phyloP scores from a whole-genome alignment of 2,888 invertebrate genomes.

The Elysia crispata region DNA sequence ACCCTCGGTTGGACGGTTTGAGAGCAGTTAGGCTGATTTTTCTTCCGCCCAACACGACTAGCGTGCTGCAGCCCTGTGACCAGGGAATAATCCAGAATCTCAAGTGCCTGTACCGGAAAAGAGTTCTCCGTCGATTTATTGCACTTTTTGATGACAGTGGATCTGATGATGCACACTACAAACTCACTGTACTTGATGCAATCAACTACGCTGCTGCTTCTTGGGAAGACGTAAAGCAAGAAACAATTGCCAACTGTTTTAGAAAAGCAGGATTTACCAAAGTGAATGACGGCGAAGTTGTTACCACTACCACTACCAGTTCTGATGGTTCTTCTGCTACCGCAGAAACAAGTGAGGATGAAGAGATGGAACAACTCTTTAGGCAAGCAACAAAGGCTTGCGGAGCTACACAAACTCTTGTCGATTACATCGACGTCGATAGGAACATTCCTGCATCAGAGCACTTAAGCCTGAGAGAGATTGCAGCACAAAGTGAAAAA shows the following conservation, averaged over 20 bases:
- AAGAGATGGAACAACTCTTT: conserved; percentile 6
- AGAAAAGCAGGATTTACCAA: background rate
- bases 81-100: conserved; percentile 57
- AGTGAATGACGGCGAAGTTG: conserved; percentile 11
- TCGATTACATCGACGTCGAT: too few species aligned
- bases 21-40: conserved; percentile 54
- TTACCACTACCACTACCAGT: background rate
- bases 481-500: conserved; percentile 21
- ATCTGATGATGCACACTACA: conserved; percentile 14
- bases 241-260: conserved; percentile 6
- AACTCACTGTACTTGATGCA: too few species aligned
- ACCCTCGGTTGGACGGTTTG: conserved; percentile 51
- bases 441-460: conserved; percentile 34
- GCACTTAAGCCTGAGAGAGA: conserved; percentile 23
- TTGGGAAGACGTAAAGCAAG: conserved; percentile 1
- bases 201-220: too few species aligned
- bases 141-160: conserved; percentile 24
- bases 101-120: conserved; percentile 45
- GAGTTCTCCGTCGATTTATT: background rate
- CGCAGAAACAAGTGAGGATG: conserved; percentile 2
- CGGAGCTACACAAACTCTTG: too few species aligned
- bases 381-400: too few species aligned
- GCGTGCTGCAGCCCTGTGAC: conserved; percentile 59
- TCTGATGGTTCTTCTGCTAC: too few species aligned
- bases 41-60: conserved; percentile 60